Evolutionary conservation across 2,113 vertebrate species (phyloP).

Genomic region (Myotis yumanensis): DNA sequence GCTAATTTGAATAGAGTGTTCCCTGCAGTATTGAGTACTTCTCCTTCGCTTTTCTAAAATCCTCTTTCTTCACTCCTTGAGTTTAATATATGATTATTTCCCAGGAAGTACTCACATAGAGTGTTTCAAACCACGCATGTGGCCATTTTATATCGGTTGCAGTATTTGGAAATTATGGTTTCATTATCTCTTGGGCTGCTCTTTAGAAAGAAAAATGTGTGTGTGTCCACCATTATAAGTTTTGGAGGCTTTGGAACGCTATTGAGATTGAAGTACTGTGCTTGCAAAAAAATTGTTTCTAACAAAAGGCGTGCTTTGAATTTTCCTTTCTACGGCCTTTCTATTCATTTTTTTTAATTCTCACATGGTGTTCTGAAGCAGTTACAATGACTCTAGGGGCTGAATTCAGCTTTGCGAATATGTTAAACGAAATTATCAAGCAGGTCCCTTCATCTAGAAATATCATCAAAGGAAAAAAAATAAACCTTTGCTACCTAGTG

Average conservation of each 20-base stretch:
- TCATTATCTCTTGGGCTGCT: constrained; percentile 61
- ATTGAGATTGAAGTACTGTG: constrained; percentile 48
- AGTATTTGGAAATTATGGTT: constrained; percentile 66
- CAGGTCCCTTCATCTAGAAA: constrained; percentile 55
- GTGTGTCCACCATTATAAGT: constrained; percentile 19
- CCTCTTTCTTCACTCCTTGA: neutral
- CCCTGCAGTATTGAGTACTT: neutral
- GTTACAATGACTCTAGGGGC: constrained; percentile 39
- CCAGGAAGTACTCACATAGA: neutral
- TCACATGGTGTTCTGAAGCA: constrained; percentile 31
- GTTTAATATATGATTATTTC: constrained; percentile 30
- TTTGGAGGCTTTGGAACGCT: constrained; percentile 30
- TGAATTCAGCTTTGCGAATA: constrained; percentile 65
- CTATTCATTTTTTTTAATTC: constrained; percentile 50
- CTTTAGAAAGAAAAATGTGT: constrained; percentile 44
- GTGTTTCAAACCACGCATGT: neutral
- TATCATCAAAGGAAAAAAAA: neutral
- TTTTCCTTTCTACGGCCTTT: constrained; percentile 60
- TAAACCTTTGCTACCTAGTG: constrained; percentile 35
- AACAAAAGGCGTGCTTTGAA: constrained; percentile 55
- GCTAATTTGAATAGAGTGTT: constrained; percentile 37
- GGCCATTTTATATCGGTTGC: neutral
- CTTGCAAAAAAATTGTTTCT: constrained; percentile 50
- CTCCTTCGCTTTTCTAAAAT: neutral
- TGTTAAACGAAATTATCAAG: constrained; percentile 63